phyloP scores from a whole-genome alignment of 2,888 invertebrate genomes.

The Phymatocera aterrima region DNA sequence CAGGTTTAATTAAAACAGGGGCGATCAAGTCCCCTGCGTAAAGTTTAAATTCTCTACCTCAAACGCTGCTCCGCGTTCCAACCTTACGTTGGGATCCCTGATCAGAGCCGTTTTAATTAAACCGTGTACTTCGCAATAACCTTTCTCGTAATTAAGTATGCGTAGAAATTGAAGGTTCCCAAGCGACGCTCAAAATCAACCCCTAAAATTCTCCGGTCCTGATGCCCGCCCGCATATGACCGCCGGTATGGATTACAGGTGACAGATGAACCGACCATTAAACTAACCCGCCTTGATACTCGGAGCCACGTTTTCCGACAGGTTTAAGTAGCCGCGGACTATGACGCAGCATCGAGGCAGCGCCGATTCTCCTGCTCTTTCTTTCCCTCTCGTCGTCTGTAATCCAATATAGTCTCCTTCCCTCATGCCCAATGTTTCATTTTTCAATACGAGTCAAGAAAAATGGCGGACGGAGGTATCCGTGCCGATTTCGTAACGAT shows the following conservation, averaged over 20 bases:
- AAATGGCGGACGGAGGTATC: too few relatives aligned
- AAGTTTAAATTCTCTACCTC: conserved; percentile 38
- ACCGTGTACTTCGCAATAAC: conserved; percentile 44
- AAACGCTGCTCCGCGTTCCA: neutral
- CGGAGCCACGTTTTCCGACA: neutral
- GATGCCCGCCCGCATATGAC: neutral
- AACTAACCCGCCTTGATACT: neutral
- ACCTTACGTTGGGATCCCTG: conserved; percentile 22
- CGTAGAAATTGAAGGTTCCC: conserved; percentile 39
- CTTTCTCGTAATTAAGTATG: conserved; percentile 32
- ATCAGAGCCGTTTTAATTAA: conserved; percentile 44
- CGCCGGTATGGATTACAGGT: neutral
- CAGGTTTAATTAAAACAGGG: conserved; percentile 43
- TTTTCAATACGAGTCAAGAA: too few relatives aligned
- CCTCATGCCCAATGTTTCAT: too few relatives aligned
- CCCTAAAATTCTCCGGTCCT: neutral
- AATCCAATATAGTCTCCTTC: too few relatives aligned
- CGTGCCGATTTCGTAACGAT: too few relatives aligned
- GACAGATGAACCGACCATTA: neutral
- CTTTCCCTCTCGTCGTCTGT: too few relatives aligned
- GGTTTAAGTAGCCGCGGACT: neutral
- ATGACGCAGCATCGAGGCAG: too few relatives aligned
- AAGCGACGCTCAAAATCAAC: conserved; percentile 1
- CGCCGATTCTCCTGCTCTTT: too few relatives aligned
- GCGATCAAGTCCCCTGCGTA: conserved; percentile 31